These are phyloP conservation scores for Sipha maydis DNA, from an alignment of 2,888 invertebrate genomes.

Conservation along the genomic window DNA sequence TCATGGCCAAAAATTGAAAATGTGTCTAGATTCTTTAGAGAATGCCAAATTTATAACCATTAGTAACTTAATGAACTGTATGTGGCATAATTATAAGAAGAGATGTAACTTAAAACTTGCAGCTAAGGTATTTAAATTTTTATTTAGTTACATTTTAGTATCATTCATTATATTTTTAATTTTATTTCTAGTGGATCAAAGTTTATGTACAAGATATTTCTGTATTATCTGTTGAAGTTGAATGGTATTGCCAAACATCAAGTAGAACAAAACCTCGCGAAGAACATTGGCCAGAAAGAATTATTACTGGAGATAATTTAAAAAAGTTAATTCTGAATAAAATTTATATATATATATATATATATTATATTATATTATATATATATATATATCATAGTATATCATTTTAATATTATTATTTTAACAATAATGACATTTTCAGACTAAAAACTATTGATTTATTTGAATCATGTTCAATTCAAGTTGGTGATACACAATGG, in stretches of 20 bases:
- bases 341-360: not conserved
- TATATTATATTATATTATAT: not conserved
- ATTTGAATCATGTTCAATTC: conserved; percentile 87
- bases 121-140: conserved; percentile 17
- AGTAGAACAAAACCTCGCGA: conserved; percentile 72
- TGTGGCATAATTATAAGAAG: conserved; percentile 51
- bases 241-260: conserved; percentile 84
- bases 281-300: conserved; percentile 75
- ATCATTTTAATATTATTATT: not conserved
- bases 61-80: conserved; percentile 36
- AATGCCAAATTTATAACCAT: conserved; percentile 34
- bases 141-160: not conserved
- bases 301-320: conserved; percentile 80
- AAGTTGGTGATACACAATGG: conserved; percentile 89
- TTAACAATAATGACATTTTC: conserved; percentile 63
- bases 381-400: not conserved
- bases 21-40: conserved; percentile 52
- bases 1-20: conserved; percentile 55
- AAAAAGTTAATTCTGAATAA: conserved; percentile 69
- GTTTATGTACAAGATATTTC: conserved; percentile 86
- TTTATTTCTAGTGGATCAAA: conserved; percentile 66
- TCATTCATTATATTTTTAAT: not conserved
- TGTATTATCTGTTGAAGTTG: conserved; percentile 83
- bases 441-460: conserved; percentile 85
- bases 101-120: conserved; percentile 7